Evolutionary conservation across 2,113 vertebrate species (phyloP).

Genomic region (Ceyx margarethae): DNA sequence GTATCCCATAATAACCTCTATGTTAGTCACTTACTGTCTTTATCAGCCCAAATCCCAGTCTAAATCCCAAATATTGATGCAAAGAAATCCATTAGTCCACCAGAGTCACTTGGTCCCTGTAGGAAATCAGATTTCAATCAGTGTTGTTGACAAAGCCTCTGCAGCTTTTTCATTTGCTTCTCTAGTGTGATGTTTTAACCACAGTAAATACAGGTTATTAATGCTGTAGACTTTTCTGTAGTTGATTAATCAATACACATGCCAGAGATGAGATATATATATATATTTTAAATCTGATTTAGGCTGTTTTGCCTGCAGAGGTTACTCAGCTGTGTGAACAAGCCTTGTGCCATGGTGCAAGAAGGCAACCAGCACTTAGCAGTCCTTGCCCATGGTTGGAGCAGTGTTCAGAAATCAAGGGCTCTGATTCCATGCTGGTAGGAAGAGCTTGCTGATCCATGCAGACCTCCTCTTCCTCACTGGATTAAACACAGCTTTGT

Average conservation of each 20-base stretch:
- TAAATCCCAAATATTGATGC: background rate
- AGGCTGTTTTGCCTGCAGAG: no score
- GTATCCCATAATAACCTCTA: background rate
- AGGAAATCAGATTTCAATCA: background rate
- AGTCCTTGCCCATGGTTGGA: no score
- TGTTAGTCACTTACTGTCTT: background rate
- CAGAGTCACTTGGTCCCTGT: background rate
- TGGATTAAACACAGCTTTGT: fast-evolving
- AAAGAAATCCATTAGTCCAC: background rate
- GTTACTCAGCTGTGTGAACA: no score
- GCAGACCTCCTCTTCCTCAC: background rate
- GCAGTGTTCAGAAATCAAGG: background rate
- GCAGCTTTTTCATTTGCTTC: background rate
- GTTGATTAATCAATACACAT: background rate
- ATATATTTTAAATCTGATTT: no score
- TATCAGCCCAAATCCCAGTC: background rate
- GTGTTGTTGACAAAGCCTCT: background rate
- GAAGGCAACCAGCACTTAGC: no score
- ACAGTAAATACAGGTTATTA: background rate
- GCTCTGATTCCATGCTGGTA: background rate
- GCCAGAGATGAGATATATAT: background rate
- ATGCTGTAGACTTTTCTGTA: background rate
- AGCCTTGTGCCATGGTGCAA: no score
- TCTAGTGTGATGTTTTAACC: background rate
- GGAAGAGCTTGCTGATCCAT: background rate